Evolutionary conservation across 1,140 invertebrate genomes (phyloP), one percentile per base, ranked within the genome.

Genomic region (Platyscapa corneri): DNA sequence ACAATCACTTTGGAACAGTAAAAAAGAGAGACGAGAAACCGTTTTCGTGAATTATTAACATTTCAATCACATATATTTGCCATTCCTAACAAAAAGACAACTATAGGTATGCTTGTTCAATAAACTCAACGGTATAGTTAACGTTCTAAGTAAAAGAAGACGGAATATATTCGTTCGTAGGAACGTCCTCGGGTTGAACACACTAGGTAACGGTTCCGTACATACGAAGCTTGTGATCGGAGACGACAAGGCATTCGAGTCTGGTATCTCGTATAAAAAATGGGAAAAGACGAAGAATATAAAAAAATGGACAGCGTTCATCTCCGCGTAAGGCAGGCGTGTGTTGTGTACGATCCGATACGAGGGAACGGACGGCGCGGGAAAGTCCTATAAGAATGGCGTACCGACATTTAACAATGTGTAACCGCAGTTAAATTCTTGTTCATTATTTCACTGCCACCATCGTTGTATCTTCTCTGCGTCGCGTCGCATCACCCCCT

Each of bases 351-450:
- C 0, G 27, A n/a, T 23, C 3, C 18, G 16, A 23, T 23, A 12
- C 34, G 46, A 56, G 27, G 72, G 49, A 53, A 53, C 49, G 49
- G 72, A 76, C 46, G 74, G 23, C 75, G 75, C 83, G 83, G 76
- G 75, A 84, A 84, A 84, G 76, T 79, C 83, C 42, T 84, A 83
- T 46, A 80, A 82, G 80, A 82, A 86, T 82, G 78, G 67, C 78
- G 72, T 49, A 67, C 30, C 75, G 64, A 67, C 77, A 39, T 76
- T 85, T 85, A 82, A 85, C 85, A 86, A 86, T 86, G 85, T 82
- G 65, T 86, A 82, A 82, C 49, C 85, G 65, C 85, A 82, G 85
- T 82, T 86, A 82, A 86, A 86, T 82, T 86, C 85, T 86, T 82
- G 80, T 82, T 86, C 79, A 77, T 86, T 83, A 79, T 78, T 82